These are phyloP conservation scores for Boloria euphrosyne DNA, from an alignment of 2,888 invertebrate species.

Conservation along the genomic window DNA sequence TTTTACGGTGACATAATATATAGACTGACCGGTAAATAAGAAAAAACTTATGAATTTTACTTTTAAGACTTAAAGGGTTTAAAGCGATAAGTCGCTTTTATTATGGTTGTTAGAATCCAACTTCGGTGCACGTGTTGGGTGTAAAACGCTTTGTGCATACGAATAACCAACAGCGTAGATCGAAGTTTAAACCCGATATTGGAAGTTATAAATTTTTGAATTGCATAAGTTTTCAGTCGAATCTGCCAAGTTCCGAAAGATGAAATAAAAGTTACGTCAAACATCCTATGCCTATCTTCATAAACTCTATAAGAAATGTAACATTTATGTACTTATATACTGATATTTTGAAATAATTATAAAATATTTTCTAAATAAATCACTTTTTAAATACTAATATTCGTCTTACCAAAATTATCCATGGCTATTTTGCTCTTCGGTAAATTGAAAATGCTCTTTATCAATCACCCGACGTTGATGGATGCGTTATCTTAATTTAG, in stretches of 20 bases:
- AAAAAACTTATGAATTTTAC: too few species aligned
- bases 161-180: constrained; percentile 7
- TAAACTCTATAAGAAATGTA: too few species aligned
- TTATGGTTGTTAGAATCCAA: constrained; percentile 8
- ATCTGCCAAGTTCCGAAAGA: not conserved
- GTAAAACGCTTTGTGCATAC: constrained; percentile 12
- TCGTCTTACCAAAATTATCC: constrained; percentile 40
- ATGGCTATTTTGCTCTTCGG: constrained; percentile 24
- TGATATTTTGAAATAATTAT: too few species aligned
- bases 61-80: too few species aligned
- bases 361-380: too few species aligned
- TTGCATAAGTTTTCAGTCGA: constrained; percentile 9
- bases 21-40: too few species aligned
- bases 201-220: constrained; percentile 18
- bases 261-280: too few species aligned
- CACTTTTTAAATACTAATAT: not conserved
- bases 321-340: too few species aligned
- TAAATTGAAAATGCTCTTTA: constrained; percentile 26
- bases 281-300: too few species aligned
- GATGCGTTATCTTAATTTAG: constrained; percentile 32
- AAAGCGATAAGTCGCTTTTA: not conserved
- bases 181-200: constrained; percentile 13
- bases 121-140: constrained; percentile 15
- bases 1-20: too few species aligned
- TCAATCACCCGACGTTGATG: constrained; percentile 33